These are phyloP conservation scores for Nyctalus aviator DNA, from an alignment of 2,797 vertebrate genomes.

Conservation along the genomic window DNA sequence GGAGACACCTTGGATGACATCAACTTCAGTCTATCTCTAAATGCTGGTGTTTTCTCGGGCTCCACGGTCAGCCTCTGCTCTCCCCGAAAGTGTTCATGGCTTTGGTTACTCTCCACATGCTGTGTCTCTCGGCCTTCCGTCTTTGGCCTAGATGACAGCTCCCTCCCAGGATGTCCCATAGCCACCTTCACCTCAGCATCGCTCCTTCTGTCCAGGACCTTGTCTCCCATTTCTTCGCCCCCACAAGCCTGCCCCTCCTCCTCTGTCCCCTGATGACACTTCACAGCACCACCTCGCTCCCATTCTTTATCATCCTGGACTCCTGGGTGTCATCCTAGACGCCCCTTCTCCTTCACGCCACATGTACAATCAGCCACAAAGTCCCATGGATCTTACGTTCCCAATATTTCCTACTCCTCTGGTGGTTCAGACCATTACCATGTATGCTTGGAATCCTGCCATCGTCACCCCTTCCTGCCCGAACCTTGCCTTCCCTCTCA, in stretches of 20 bases:
- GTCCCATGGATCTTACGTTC: neutral
- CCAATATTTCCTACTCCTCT: neutral
- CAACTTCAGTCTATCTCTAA: neutral
- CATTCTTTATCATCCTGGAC: neutral
- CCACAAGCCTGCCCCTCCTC: neutral
- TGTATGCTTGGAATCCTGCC: neutral
- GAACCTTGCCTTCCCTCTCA: neutral
- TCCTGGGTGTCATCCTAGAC: neutral
- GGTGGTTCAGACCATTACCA: neutral
- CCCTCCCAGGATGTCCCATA: neutral
- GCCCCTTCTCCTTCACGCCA: neutral
- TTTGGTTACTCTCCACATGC: rapidly evolving
- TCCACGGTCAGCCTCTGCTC: neutral
- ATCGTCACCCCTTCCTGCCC: neutral
- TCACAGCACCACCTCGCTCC: rapidly evolving
- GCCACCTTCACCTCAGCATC: neutral
- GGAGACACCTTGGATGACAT: neutral
- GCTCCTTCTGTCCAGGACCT: neutral
- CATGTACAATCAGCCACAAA: neutral
- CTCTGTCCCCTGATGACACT: neutral
- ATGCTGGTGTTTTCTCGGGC: neutral
- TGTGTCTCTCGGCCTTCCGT: neutral
- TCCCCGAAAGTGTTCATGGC: neutral
- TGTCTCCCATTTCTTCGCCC: neutral
- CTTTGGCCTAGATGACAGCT: neutral